phyloP scores from a whole-genome alignment of 2,797 vertebrate species.

The Sandelia bainsii region DNA sequence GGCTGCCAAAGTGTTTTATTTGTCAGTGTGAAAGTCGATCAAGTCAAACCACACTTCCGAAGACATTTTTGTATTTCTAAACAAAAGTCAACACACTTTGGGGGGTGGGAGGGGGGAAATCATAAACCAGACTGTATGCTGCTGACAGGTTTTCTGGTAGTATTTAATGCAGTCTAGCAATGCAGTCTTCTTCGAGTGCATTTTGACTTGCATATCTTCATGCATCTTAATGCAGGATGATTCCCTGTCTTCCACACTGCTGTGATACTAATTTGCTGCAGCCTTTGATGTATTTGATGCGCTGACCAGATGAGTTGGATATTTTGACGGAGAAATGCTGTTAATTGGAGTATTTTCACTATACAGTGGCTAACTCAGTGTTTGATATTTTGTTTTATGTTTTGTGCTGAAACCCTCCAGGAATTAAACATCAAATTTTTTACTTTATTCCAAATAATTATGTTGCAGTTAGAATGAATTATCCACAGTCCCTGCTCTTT shows the following conservation, averaged over 20 bases:
- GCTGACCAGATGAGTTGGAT: constrained; percentile 10
- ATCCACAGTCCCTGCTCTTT: neutral
- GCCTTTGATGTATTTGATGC: constrained; percentile 28
- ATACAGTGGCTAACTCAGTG: neutral
- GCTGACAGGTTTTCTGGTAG: too few species aligned
- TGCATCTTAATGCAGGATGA: neutral
- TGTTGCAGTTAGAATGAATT: constrained; percentile 9
- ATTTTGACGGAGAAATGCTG: constrained; percentile 6
- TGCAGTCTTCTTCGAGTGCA: too few species aligned
- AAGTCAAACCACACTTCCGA: neutral
- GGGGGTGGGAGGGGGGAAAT: too few species aligned
- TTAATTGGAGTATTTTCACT: constrained; percentile 12
- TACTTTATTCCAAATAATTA: constrained; percentile 9
- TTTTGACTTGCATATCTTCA: neutral
- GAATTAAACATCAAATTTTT: constrained; percentile 10
- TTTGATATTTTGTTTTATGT: constrained; percentile 20
- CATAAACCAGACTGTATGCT: too few species aligned
- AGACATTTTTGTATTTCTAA: neutral
- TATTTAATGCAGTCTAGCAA: too few species aligned
- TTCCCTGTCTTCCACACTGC: constrained; percentile 1
- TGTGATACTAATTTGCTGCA: constrained; percentile 16
- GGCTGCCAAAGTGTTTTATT: constrained; percentile 19
- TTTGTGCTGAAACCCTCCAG: constrained; percentile 5
- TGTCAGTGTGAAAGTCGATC: constrained; percentile 7
- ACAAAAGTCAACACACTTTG: neutral